Evolutionary conservation across 2,797 vertebrate genomes (phyloP), one percentile per base, ranked within the genome.

Genomic region (Spinus pinus): DNA sequence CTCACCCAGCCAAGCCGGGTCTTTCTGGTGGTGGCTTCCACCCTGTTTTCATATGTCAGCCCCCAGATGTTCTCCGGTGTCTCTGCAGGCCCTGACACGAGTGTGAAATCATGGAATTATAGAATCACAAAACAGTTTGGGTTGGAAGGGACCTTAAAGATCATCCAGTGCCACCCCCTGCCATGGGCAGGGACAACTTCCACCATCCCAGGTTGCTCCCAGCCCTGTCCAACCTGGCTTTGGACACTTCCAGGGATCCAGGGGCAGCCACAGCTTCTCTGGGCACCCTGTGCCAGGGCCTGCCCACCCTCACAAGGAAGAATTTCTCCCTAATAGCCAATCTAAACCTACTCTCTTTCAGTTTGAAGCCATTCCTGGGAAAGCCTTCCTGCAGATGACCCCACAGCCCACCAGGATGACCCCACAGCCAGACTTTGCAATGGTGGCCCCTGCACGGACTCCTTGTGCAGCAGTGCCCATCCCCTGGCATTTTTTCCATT

Each of bases 141-240:
- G 7, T 7, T 8, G 21, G 24, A 46, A 77, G 2, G 25, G 33
- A 25, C 3, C 0, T 10, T 31, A 77, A 35, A 41, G 9, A 1
- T 13, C 9, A 25, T 7, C 6, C 22, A 0, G 1, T 44, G 4
- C 17, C 37, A 23, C 1, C 3, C 14, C 44, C 10, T 51, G 2
- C 33, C 18, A 12, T 9, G 18, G 37, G 2, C 44, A 77, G 8
- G 7, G 14, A 46, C 30, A 23, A 1, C 8, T 71, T 6, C 44
- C 30, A 20, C 28, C 2, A 0, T 0, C 33, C 44, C 51, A 71
- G 30, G 2, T 0, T 57, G 10, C 1, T 83, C 44, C 39, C 31
- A 41, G 6, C 12, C 20, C n/a, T 0, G 0, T 46, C 44, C 44
- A 46, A 0, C 21, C 24, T 39, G 37, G 3, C 2, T 39, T 58